Evolutionary conservation across 92 coral and sea anemone species (phyloP), one percentile per base, ranked within the genome.

Genomic region (Porites divaricata): DNA sequence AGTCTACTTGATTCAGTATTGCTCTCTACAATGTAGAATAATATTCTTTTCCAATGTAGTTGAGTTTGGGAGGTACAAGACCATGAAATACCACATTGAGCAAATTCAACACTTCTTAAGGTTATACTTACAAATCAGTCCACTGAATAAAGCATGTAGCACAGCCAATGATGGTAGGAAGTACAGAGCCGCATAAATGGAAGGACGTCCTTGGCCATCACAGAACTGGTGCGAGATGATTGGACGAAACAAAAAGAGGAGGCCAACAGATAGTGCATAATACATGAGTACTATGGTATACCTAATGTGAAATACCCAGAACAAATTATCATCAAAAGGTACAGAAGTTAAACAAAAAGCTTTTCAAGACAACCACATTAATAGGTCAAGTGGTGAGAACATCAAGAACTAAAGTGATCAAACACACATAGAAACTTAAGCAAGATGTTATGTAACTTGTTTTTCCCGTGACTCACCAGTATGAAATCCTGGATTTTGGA

Each of bases 171-270:
- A 81, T 19, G 99, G 99, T 51, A 97, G 90, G 68, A 95, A 97
- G 69, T 97, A 97, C 76, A 97, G 78, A 35, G 95, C 97, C 26
- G 99, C 98, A 93, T 97, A 97, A 21, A 88, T 85, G 8, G 97
- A 93, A 45, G 90, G 76, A 8, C 74, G 74, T 23, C 98, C 99
- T 48, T 91, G 88, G 23, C 94, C 95, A 49, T 85, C 88, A 80
- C 98, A 95, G 23, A 95, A 50, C 69, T 90, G 94, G 70, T 93
- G 89, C 6, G 97, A 95, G 17, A 90, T 70, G 1, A 91, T 67
- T 63, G 95, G 99, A 67, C 98, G 83, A 67, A 95, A 14, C 20
- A 93, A 70, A 22, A 97, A 71, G 77, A 93, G 77, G 53, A 97
- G 87, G 26, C 88, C 81, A n/a, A 95, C 94, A 10, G 94, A 92